phyloP scores from a whole-genome alignment of 1,140 invertebrate species.

The Tyrophagus putrescentiae region DNA sequence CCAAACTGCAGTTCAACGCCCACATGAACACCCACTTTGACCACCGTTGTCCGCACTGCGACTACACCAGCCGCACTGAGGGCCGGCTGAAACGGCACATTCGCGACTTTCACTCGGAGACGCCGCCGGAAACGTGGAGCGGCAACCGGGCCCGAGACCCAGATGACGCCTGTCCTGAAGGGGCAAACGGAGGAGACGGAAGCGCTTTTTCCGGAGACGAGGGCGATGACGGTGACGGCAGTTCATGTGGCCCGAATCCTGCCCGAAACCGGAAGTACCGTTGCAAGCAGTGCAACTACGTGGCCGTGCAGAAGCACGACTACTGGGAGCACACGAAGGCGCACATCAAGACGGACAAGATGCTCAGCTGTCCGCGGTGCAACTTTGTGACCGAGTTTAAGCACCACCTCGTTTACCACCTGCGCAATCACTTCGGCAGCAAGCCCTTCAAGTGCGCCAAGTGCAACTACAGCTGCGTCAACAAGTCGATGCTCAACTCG shows the following conservation, averaged over 20 bases:
- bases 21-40: constrained; percentile 42
- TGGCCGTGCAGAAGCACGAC: constrained; percentile 67
- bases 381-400: constrained; percentile 97
- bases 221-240: constrained; percentile 29
- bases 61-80: constrained; percentile 44
- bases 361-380: constrained; percentile 76
- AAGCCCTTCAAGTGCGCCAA: constrained; percentile 93
- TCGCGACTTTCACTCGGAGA: constrained; percentile 36
- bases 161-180: background rate
- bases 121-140: constrained; percentile 26
- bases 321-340: constrained; percentile 73
- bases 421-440: constrained; percentile 81
- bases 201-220: background rate
- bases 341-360: constrained; percentile 84
- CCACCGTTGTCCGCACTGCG: constrained; percentile 40
- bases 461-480: constrained; percentile 84
- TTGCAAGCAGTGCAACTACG: constrained; percentile 79
- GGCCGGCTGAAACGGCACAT: constrained; percentile 44
- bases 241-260: constrained; percentile 12
- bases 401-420: constrained; percentile 93
- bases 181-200: background rate
- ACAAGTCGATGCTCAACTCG: constrained; percentile 98
- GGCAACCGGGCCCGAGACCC: constrained; percentile 25
- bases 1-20: constrained; percentile 36
- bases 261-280: constrained; percentile 43